phyloP scores from a whole-genome alignment of 2,888 invertebrate genomes.

The Acrobeloides nanus region DNA sequence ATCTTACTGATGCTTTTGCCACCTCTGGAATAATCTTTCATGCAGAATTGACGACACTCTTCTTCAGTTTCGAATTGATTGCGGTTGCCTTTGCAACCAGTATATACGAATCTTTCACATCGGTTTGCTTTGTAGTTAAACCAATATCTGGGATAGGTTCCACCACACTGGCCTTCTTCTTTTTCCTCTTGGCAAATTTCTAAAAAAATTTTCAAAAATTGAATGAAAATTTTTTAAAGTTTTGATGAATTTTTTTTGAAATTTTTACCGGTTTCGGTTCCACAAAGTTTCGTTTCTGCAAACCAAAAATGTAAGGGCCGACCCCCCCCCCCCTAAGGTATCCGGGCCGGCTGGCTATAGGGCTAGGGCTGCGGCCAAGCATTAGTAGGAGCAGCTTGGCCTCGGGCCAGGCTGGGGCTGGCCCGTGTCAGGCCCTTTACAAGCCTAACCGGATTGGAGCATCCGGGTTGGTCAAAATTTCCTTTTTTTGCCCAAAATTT shows the following conservation, averaged over 20 bases:
- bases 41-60: constrained; percentile 55
- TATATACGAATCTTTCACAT: constrained; percentile 76
- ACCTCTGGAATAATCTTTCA: constrained; percentile 13
- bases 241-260: not conserved
- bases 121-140: constrained; percentile 67
- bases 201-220: constrained; percentile 54
- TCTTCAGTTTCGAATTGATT: constrained; percentile 54
- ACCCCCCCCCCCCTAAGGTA: no score
- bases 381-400: no score
- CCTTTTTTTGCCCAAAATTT: not conserved
- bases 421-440: no score
- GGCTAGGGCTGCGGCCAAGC: no score
- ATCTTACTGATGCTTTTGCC: not conserved
- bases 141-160: constrained; percentile 77
- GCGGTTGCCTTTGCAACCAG: constrained; percentile 67
- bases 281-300: no score
- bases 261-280: not conserved
- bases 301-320: no score
- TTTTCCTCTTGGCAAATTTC: constrained; percentile 74
- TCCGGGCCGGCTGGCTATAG: no score
- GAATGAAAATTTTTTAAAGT: constrained; percentile 8
- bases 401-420: no score
- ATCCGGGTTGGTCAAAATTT: no score
- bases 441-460: no score
- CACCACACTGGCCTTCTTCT: constrained; percentile 78